Conservation (phyloP, 2,888 invertebrate species). For the Antheraea assamensis region DNA sequence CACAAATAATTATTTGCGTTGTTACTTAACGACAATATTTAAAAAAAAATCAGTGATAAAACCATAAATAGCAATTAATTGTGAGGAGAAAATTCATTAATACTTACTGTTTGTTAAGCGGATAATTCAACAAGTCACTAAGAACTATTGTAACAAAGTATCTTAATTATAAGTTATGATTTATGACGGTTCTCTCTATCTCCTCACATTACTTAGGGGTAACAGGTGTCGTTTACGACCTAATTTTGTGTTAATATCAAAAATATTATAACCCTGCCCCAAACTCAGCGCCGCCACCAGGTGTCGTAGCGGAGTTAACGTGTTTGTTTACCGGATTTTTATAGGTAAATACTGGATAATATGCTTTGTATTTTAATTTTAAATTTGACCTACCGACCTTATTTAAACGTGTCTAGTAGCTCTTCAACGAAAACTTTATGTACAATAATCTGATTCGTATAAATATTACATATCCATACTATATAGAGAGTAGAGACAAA, state of each 20-base stretch:
- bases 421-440: neutral
- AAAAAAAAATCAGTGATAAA: too few species aligned
- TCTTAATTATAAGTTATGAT: slow-evolving; percentile 18
- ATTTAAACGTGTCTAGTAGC: neutral
- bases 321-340: neutral
- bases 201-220: slow-evolving; percentile 11
- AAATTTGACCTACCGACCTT: neutral
- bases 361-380: neutral
- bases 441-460: neutral
- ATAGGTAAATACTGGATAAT: slow-evolving; percentile 1
- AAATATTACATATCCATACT: too few species aligned
- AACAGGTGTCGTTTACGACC: slow-evolving; percentile 50
- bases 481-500: too few species aligned
- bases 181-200: slow-evolving; percentile 14
- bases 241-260: slow-evolving; percentile 48
- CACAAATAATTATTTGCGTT: too few species aligned
- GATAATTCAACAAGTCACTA: neutral
- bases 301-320: slow-evolving; percentile 22
- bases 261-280: slow-evolving; percentile 34
- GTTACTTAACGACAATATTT: too few species aligned
- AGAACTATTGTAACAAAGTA: slow-evolving; percentile 8
- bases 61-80: too few species aligned
- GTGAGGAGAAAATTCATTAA: too few species aligned
- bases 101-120: neutral
- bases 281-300: slow-evolving; percentile 23